A percentile compares a stretch with the other conserved stretches of the same genome.
These are phyloP conservation scores for Drosophila chauvacae DNA, from an alignment of 1,140 invertebrate genomes.

Conservation along the genomic window DNA sequence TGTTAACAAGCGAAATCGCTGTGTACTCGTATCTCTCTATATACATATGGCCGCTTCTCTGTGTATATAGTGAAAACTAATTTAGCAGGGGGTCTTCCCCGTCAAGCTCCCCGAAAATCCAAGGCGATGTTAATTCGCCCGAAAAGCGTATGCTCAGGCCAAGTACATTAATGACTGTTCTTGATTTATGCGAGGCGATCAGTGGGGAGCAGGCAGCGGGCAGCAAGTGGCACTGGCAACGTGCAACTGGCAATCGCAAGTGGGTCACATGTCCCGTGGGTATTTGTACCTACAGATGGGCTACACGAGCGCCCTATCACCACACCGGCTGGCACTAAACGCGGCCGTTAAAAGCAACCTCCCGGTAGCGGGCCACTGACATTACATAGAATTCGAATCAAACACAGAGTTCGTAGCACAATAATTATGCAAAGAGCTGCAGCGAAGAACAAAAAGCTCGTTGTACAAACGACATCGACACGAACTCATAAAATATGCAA, in stretches of 20 bases:
- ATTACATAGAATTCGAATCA: slow-evolving; percentile 69
- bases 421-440: slow-evolving; percentile 76
- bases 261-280: slow-evolving; percentile 77
- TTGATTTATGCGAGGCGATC: slow-evolving; percentile 68
- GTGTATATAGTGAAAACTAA: slow-evolving; percentile 65
- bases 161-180: slow-evolving; percentile 65
- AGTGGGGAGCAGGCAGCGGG: slow-evolving; percentile 27
- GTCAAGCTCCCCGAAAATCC: background rate
- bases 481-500: slow-evolving; percentile 81
- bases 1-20: slow-evolving; percentile 79
- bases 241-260: slow-evolving; percentile 40
- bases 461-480: slow-evolving; percentile 79
- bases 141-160: slow-evolving; percentile 31
- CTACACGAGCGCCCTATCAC: slow-evolving; percentile 26
- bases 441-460: slow-evolving; percentile 50
- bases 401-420: slow-evolving; percentile 62
- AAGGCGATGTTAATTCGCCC: slow-evolving; percentile 41
- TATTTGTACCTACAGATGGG: slow-evolving; percentile 58
- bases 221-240: slow-evolving; percentile 14
- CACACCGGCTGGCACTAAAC: slow-evolving; percentile 19
- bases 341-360: slow-evolving; percentile 41
- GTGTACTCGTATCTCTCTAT: slow-evolving; percentile 37
- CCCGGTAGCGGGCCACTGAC: slow-evolving; percentile 40
- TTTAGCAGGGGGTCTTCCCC: slow-evolving; percentile 64
- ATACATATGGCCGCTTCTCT: slow-evolving; percentile 14